A percentile compares a stretch with the other conserved stretches of the same genome.
These are phyloP conservation scores for Platysteira castanea DNA, from an alignment of 2,113 vertebrate genomes.

Conservation along the genomic window DNA sequence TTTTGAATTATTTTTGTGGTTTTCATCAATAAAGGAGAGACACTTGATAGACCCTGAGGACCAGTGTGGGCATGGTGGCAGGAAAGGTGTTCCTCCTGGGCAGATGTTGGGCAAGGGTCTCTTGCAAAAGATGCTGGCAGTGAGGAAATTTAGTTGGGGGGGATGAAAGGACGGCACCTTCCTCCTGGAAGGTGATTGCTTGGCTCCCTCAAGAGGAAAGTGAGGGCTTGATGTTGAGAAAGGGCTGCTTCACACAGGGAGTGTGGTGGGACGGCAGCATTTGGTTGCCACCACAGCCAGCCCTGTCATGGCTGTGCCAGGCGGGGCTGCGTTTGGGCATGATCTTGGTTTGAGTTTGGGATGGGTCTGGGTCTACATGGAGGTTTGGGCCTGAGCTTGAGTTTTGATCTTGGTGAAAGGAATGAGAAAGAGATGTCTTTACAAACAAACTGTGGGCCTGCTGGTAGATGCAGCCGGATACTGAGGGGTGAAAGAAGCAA, in stretches of 20 bases:
- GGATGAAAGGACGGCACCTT: no score
- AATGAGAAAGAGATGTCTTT: not conserved
- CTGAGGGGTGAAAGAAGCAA: not conserved
- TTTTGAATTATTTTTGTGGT: not conserved
- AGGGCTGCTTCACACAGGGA: not conserved
- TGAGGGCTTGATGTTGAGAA: rapidly evolving
- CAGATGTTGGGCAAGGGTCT: not conserved
- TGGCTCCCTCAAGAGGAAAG: not conserved
- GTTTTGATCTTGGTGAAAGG: not conserved
- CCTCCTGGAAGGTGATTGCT: not conserved
- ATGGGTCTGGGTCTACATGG: rapidly evolving
- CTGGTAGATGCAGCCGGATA: not conserved
- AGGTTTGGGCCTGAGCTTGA: not conserved
- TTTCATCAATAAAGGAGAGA: not conserved
- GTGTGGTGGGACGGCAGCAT: rapidly evolving
- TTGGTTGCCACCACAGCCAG: no score
- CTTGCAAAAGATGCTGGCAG: rapidly evolving
- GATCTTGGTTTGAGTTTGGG: rapidly evolving
- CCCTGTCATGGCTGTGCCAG: rapidly evolving
- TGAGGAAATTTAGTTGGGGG: not conserved
- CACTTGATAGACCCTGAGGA: not conserved
- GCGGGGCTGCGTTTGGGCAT: rapidly evolving
- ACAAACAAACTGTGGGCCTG: not conserved
- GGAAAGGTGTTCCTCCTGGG: rapidly evolving
- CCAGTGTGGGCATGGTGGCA: rapidly evolving